Base-by-base conservation (phyloP, 2,888 invertebrate species). In the Eupithecia insigniata region DNA sequence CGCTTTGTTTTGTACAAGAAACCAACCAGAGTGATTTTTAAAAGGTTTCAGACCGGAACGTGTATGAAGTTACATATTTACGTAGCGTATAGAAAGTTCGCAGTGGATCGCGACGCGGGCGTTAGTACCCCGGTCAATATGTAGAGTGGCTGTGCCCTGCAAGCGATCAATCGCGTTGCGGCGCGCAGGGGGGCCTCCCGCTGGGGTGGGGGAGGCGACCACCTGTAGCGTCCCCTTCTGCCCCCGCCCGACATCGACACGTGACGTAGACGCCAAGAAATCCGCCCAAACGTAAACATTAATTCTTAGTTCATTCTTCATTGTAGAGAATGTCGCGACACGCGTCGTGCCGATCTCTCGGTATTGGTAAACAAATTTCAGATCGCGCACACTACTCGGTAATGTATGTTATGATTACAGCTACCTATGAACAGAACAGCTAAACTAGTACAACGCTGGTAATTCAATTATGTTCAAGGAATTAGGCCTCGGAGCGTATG, bases 251-350 rank as follows among this genome's bases (percentile, higher is more conserved):
- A 80, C 90, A 87, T 88, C 90, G 89, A 92, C 93, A 93, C 93
- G 93, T 93, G 94, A 93, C 93, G 93, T 92, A 87, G 91, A 88
- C 91, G 88, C 87, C 83, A 87, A 92, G 92, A 92, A 92, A 92
- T 92, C 92, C 92, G 90, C 92, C 93, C 91, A 93, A 93, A 93
- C 93, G 93, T 93, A 94, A 94, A 94, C 94, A 94, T 92, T 92
- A 93, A 93, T 93, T 92, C 93, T 92, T 92, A 91, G 88, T 92
- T 92, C 93, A 91, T 92, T 92, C 93, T 92, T 93, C 92, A 92
- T 91, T 91, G 93, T 92, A 89, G 89, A 88, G 90, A 91, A 90
- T 91, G 91, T 89, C 88, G 87, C 88, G 90, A 87, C 90, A 89
- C 90, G 92, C 92, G 91, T 87, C 88, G 85, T 91, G 88, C 89